phyloP scores from a whole-genome alignment of 2,888 invertebrate species.

The Tanytarsus gracilentus region DNA sequence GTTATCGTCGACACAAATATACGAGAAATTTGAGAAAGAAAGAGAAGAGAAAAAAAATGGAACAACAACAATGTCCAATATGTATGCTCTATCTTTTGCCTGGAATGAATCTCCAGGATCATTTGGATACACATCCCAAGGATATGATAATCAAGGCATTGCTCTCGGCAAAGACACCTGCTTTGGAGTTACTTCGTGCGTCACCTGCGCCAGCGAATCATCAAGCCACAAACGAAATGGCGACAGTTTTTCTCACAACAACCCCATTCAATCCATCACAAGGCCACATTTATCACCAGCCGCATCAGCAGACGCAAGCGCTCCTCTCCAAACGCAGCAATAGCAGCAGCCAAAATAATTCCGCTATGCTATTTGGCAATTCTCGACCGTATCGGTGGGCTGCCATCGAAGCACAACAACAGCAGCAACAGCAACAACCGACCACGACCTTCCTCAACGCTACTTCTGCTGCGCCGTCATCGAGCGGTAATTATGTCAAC shows the following conservation, averaged over 20 bases:
- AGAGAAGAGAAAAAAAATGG: slow-evolving; percentile 21
- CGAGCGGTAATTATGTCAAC: neutral
- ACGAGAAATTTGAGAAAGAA: neutral
- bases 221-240: neutral
- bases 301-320: slow-evolving; percentile 44
- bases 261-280: slow-evolving; percentile 16
- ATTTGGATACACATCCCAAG: slow-evolving; percentile 78
- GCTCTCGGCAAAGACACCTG: slow-evolving; percentile 37
- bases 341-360: neutral
- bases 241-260: slow-evolving; percentile 20
- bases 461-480: neutral
- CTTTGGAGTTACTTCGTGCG: neutral
- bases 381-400: too few relatives aligned
- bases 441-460: slow-evolving; percentile 27
- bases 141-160: slow-evolving; percentile 80
- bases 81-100: slow-evolving; percentile 75
- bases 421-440: neutral
- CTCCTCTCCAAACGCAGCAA: neutral
- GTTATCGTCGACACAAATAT: neutral
- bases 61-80: slow-evolving; percentile 62
- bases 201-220: neutral
- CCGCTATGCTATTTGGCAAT: too few relatives aligned
- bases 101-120: slow-evolving; percentile 71
- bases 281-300: slow-evolving; percentile 45
- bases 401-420: too few relatives aligned